Base-by-base conservation (phyloP, 2,113 vertebrate genomes). In the Nymphicus hollandicus region DNA sequence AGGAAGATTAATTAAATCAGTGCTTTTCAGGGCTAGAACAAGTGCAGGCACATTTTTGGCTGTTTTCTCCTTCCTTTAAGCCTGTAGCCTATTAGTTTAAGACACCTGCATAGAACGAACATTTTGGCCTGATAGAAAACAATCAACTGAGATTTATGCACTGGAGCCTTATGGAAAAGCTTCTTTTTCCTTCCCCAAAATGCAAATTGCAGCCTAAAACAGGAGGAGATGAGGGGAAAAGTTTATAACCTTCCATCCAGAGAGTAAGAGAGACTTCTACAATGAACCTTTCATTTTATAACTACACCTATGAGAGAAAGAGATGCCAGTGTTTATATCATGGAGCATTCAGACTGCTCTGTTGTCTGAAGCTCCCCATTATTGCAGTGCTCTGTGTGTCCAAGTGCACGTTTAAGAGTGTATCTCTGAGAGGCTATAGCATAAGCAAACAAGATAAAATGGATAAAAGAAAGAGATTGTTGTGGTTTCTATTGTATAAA, bases 1-100 rank as follows among this genome's bases (percentile, higher is more conserved):
- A 90, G 81, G 81, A 33, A 97, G 71, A 98, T 95, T 96, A 97
- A 97, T 95, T 94, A 97, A 96, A 96, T 93, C 90, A 91, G 76
- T 37, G 72, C 66, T 93, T 91, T 96, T 93, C 86, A 79, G 94
- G 83, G n/a, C 43, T 49, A 27, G 69, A 92, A 96, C 60, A 95
- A 96, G 95, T 70, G 69, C 72, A 64, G 92, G 71, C 77, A 31
- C 33, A 6, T 91, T 86, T 89, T 58, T 61, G 68, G 72, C 91
- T 83, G n/a, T 97, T 92, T 96, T 89, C 93, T 33, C 86, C 78
- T 92, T 39, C 47, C 35, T 72, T 69, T 91, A 43, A 95, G 87
- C 80, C 44, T 61, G 18, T 17, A 88, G 69, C 28, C 33, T 46
- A 44, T 88, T 83, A 63, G 89, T 94, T 97, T 60, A 68, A 77